Base-by-base conservation (phyloP, 2,113 vertebrate species). In the Sterrhoptilus dennistouni region DNA sequence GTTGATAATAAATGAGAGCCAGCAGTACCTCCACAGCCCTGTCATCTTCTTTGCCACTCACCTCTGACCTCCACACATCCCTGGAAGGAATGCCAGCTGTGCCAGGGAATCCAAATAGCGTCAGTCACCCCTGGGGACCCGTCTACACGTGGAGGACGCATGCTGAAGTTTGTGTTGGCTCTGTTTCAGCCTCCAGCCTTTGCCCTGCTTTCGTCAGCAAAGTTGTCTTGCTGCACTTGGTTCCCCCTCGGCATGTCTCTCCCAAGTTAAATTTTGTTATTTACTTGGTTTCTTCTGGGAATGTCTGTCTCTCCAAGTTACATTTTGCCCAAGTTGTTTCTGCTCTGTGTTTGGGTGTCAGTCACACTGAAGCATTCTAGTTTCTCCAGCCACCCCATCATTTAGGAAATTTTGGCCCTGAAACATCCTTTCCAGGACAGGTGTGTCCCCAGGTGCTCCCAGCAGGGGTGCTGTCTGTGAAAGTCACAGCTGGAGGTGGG, bases 101-200 rank as follows among this genome's bases (percentile, higher is more conserved):
- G 7, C 40, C 44, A 38, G 66, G n/a, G 21, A 71, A 14, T 23
- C 38, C 4, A 2, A 13, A 33, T 18, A 60, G 18, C 3, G 0
- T 33, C 3, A 4, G 24, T 54, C 4, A 3, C 25, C 85, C 36
- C 23, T 65, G n/a, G 71, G 85, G 68, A 88, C 24, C 33, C 6
- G 2, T 63, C n/a, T 90, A 68, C 64, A 29, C 0, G 1, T 63
- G 66, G 75, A 69, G 21, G 14, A 70, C 12, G 0, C 3, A 4
- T 0, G 10, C 79, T 80, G 38, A 56, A 83, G n/a, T 80, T 93
- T 83, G 70, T 3, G 27, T 91, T 89, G 82, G 85, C 78, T 92
- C 18, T 5, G 2, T 85, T 86, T 83, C 76, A 74, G 59, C 71
- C 65, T 88, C 66, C 71, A 88, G 63, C 54, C 42, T 85, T 93